Percentiles rank a stretch among this genome's conserved stretches.
These are phyloP conservation scores for Phthorimaea operculella DNA, from an alignment of 1,140 invertebrate species.

Conservation along the genomic window DNA sequence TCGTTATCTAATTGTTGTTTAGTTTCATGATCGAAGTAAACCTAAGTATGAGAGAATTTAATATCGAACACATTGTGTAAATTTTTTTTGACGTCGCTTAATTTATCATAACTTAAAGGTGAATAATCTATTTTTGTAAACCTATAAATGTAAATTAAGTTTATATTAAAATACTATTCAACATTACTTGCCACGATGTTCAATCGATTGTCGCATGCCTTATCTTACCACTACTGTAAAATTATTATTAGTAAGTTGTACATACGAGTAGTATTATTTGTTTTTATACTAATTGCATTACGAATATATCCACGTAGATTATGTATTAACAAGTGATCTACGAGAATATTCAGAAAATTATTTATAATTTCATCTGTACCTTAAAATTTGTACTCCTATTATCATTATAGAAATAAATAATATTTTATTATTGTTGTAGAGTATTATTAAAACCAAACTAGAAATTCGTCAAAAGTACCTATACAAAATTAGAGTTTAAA, in stretches of 20 bases:
- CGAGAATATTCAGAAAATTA: constrained; percentile 11
- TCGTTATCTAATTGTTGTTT: no score
- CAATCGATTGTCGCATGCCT: constrained; percentile 7
- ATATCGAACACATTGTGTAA: no score
- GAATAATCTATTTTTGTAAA: no score
- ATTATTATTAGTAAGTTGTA: constrained; percentile 14
- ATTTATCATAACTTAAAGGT: no score
- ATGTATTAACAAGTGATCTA: constrained; percentile 9
- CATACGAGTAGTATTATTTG: constrained; percentile 15
- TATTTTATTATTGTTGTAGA: constrained; percentile 7
- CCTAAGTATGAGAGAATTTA: no score
- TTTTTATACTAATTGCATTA: constrained; percentile 15
- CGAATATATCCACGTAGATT: constrained; percentile 8
- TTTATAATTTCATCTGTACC: constrained; percentile 7
- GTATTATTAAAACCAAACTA: no score
- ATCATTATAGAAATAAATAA: constrained; percentile 11
- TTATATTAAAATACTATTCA: background rate
- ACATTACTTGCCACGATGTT: constrained; percentile 2
- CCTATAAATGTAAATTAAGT: no score
- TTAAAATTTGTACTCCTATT: constrained; percentile 11
- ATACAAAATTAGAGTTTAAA: no score
- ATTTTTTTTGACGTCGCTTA: no score
- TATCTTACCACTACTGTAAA: constrained; percentile 28
- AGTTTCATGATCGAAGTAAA: no score
- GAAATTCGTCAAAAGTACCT: no score